Evolutionary conservation across 64 coral and sea anemone genomes (phyloP).

Genomic region (Astreopora myriophthalma): DNA sequence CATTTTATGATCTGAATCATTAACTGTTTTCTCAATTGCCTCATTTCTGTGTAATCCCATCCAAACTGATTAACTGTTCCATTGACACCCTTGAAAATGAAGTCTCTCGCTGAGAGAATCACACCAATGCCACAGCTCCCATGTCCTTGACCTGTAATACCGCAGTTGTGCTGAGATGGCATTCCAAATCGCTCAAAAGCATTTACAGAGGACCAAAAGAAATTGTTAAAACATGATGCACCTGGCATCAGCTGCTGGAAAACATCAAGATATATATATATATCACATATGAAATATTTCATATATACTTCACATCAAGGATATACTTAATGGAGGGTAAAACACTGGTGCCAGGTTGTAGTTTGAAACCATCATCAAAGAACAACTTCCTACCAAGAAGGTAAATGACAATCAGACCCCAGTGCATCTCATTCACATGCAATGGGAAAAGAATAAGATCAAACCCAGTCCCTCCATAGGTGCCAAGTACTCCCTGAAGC

Average conservation of each 20-base stretch:
- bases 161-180: slow-evolving; percentile 12
- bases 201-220: not conserved
- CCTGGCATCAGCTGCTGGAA: not conserved
- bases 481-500: not conserved
- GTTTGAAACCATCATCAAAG: slow-evolving; percentile 21
- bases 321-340: not conserved
- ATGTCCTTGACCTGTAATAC: slow-evolving; percentile 14
- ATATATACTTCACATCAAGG: too few relatives aligned
- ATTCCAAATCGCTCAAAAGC: slow-evolving; percentile 55
- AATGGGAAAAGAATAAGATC: not conserved
- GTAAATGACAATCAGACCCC: not conserved
- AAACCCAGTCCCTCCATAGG: not conserved
- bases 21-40: slow-evolving; percentile 4
- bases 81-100: not conserved
- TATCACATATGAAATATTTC: too few relatives aligned
- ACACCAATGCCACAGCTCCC: slow-evolving; percentile 49
- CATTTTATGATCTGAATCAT: slow-evolving; percentile 7
- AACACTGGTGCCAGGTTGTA: not conserved
- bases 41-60: slow-evolving; percentile 19
- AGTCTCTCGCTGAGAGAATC: slow-evolving; percentile 49
- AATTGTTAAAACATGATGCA: not conserved
- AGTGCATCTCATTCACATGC: not conserved
- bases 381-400: not conserved
- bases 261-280: too few relatives aligned
- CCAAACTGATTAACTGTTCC: not conserved